These are phyloP conservation scores for Melitaea athalia DNA, from an alignment of 2,888 invertebrate species.

Conservation along the genomic window DNA sequence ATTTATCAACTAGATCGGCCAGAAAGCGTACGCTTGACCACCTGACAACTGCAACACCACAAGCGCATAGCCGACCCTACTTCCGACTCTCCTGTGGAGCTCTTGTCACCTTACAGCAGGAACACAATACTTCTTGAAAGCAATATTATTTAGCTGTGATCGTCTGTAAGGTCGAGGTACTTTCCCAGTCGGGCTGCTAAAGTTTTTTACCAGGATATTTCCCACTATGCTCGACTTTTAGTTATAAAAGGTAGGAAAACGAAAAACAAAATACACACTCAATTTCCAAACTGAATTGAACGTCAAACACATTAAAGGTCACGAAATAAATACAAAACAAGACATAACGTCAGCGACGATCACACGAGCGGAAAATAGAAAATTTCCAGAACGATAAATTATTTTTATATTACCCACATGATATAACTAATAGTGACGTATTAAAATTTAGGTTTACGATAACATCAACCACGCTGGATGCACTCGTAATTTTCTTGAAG, in stretches of 20 bases:
- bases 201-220: neutral
- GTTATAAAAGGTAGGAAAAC: no score
- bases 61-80: no score
- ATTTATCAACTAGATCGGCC: no score
- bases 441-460: conserved; percentile 6
- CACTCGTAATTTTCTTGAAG: conserved; percentile 5
- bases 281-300: neutral
- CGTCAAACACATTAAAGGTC: neutral
- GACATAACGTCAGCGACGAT: conserved; percentile 12
- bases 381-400: conserved; percentile 19
- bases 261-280: neutral
- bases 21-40: no score
- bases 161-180: no score
- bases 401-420: conserved; percentile 5
- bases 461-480: neutral
- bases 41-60: no score
- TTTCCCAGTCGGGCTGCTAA: no score
- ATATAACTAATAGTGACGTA: neutral
- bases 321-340: neutral
- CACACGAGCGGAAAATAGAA: conserved; percentile 12
- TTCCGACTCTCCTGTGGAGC: no score
- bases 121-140: no score
- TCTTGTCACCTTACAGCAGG: no score
- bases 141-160: no score
- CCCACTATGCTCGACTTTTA: neutral